Evolutionary conservation across 2,888 invertebrate species (phyloP).

Genomic region (Agrochola lychnidis): DNA sequence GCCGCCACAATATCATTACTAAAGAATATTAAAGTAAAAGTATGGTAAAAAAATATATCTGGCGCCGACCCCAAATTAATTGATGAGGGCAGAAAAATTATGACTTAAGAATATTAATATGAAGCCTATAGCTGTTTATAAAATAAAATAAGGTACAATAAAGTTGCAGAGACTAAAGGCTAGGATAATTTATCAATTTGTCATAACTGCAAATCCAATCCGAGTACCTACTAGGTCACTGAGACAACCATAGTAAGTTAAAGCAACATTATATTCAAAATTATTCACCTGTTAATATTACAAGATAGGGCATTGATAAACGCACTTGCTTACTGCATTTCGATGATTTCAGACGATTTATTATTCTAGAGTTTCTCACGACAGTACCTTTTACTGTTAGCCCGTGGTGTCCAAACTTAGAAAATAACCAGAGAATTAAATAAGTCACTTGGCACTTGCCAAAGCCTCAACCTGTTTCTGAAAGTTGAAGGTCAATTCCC

Average conservation of each 20-base stretch:
- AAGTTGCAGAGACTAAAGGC: neutral
- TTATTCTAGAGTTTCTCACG: neutral
- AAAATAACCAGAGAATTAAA: neutral
- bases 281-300: neutral
- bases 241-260: neutral
- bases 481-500: neutral
- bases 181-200: neutral
- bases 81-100: neutral
- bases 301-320: neutral
- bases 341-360: neutral
- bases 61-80: neutral
- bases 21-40: neutral
- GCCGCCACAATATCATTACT: too few relatives aligned
- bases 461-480: neutral
- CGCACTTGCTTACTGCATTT: neutral
- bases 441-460: neutral
- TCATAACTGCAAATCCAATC: constrained; percentile 2
- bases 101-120: neutral
- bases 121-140: neutral
- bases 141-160: neutral
- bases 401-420: neutral
- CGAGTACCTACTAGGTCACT: neutral
- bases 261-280: neutral
- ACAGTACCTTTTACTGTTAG: neutral
- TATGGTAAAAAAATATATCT: neutral